Base-by-base conservation (phyloP, 2,797 vertebrate species). In the Schizopygopsis pylzovi region DNA sequence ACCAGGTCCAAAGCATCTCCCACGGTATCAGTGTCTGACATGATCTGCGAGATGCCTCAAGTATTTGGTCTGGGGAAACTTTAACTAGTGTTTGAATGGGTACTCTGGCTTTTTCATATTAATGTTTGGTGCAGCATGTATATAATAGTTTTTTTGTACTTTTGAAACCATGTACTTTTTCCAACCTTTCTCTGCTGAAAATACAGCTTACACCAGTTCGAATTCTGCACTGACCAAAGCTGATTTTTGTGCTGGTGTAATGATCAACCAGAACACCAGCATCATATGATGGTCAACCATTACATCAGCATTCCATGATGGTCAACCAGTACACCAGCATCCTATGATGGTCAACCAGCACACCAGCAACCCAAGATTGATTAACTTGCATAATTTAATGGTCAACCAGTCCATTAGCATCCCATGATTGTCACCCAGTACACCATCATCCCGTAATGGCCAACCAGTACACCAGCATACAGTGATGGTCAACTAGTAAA, bases 1-100 rank as follows among this genome's bases (percentile, higher is more conserved):
- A 85, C 75, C 84, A 85, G 73, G 80, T 81, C 8, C 68, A 81
- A 65, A 75, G 43, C 28, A 18, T 25, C 70, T 41, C 28, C 13
- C 45, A 22, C 78, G 81, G 33, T 80, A 52, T 81, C 84, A 85
- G 16, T 1, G n/a, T 75, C 78, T 49, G 56, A 73, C 28, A 28
- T 54, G 28, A 81, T 80, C 28, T 72, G 70, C 81, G 70, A 81
- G 79, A 85, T 1, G 9, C 33, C 39, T 25, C 41, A 79, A 63
- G 11, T 16, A 61, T 28, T 49, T 28, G 22, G 28, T 72, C 15
- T 79, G 41, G 43, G 25, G 16, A 63, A 71, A 8, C 39, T 68
- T 54, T 52, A 49, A 22, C 7, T 65, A 70, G 37, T 72, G 18
- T 65, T 65, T 63, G 28, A 59, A 33, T 49, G 9, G 25, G 80